phyloP scores from a whole-genome alignment of 2,113 vertebrate species.

The Balaenoptera acutorostrata region DNA sequence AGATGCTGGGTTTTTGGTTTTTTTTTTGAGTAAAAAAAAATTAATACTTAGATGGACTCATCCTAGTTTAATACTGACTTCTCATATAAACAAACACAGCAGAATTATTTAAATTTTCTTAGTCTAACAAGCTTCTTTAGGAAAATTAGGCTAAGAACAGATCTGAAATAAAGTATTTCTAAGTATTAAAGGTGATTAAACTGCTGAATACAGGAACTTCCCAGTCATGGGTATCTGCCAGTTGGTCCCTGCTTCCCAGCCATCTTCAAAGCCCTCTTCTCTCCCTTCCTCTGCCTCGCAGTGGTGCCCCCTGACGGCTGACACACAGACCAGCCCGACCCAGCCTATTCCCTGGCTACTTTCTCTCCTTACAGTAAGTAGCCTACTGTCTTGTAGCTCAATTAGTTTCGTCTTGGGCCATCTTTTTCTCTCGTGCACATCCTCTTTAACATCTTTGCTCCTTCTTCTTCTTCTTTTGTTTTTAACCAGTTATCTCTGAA shows the following conservation, averaged over 20 bases:
- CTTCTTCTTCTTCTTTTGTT: background rate
- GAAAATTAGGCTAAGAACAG: background rate
- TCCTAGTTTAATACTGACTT: background rate
- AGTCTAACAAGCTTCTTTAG: background rate
- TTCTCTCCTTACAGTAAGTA: background rate
- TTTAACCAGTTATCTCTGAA: background rate
- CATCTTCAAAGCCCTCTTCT: background rate
- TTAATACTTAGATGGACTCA: background rate
- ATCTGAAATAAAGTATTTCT: background rate
- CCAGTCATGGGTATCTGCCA: background rate
- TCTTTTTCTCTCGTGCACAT: background rate
- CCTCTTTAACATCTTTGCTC: background rate
- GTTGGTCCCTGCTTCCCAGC: background rate
- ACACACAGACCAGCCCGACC: background rate
- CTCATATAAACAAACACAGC: background rate
- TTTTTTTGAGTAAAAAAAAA: background rate
- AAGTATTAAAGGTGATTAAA: background rate
- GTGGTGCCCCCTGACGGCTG: background rate
- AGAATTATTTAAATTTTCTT: background rate
- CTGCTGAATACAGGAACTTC: background rate
- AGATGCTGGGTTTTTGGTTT: background rate
- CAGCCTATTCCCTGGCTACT: fast-evolving
- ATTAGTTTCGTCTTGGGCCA: background rate
- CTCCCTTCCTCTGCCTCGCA: background rate
- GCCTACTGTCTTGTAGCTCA: background rate